phyloP scores from a whole-genome alignment of 2,797 vertebrate genomes.

The Pangasius krempfi region DNA sequence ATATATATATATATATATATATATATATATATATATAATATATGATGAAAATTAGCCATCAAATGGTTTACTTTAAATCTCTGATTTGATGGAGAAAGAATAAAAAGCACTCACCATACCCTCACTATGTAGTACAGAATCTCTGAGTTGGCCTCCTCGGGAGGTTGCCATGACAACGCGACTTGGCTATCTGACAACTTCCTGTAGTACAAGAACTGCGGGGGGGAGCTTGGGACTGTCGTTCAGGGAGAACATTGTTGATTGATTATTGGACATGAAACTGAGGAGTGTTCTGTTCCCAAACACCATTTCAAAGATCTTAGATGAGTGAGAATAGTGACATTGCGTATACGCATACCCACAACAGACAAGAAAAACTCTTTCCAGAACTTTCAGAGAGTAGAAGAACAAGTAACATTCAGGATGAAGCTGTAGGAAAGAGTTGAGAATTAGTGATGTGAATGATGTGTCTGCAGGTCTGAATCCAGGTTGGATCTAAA shows the following conservation, averaged over 20 bases:
- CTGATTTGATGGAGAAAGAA: background rate
- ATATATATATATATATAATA: background rate
- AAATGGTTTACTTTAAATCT: background rate
- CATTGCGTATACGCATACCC: background rate
- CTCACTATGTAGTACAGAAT: conserved; percentile 90
- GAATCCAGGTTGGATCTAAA: conserved; percentile 8
- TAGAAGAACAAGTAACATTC: background rate
- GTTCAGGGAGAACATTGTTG: conserved; percentile 69
- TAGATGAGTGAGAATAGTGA: background rate
- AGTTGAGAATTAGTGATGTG: background rate
- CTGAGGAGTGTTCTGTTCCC: background rate
- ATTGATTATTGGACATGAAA: conserved; percentile 51
- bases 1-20: no score
- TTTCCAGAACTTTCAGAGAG: background rate
- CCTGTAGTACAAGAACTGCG: conserved; percentile 82
- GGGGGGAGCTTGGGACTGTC: conserved; percentile 90
- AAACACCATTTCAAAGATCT: background rate
- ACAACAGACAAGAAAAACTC: background rate
- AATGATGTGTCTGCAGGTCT: background rate
- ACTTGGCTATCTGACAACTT: conserved; percentile 90
- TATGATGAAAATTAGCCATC: background rate
- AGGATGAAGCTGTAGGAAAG: conserved; percentile 4
- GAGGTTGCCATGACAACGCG: conserved; percentile 91
- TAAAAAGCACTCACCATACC: conserved; percentile 85
- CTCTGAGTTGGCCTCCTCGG: conserved; percentile 88